Evolutionary conservation across 2,888 invertebrate species (phyloP), one percentile per base, ranked within the genome.

Genomic region (Lochmaea crataegi): DNA sequence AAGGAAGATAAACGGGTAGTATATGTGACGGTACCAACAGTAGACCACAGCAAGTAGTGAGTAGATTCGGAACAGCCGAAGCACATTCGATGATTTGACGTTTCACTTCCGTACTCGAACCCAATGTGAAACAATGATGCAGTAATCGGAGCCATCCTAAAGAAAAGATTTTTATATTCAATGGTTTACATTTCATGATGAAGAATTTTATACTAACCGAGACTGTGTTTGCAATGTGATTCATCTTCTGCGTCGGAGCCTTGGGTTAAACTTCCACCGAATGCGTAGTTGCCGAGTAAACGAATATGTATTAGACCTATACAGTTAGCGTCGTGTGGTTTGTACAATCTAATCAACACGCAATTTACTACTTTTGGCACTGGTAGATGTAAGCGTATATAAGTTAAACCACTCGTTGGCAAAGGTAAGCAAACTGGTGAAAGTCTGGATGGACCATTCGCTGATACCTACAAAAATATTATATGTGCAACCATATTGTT

Each of bases 251-350:
- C 80, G 74, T 89, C 89, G 12, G 81, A 71, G 65, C 79, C 82
- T 72, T 84, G 83, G 66, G 81, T 82, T 38, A 76, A 80, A 82
- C 85, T 84, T n/a, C 90, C 90, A n/a, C 91, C 90, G 85, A 96
- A 96, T 2, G 96, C 95, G 5, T 96, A 94, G 73, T 93, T 94
- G 0, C 96, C 97, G 58, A 97, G 88, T 65, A 98, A 87, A 4
- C 94, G 90, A 77, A 98, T 92, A 87, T 97, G 96, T 74, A 96
- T 92, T 57, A 98, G 88, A 6, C 97, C 96, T 84, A 97, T 94
- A 82, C 94, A 96, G 80, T 93, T 92, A n/a, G 95, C 94, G 83
- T 97, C 97, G 48, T 94, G 89, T 0, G 97, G 97, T 84, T 95
- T 94, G 86, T 94, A 95, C 26, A 93, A 87, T 42, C 93, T 88